Conservation (phyloP, 1,140 invertebrate species). For the Pseudobourletiella spinata region DNA sequence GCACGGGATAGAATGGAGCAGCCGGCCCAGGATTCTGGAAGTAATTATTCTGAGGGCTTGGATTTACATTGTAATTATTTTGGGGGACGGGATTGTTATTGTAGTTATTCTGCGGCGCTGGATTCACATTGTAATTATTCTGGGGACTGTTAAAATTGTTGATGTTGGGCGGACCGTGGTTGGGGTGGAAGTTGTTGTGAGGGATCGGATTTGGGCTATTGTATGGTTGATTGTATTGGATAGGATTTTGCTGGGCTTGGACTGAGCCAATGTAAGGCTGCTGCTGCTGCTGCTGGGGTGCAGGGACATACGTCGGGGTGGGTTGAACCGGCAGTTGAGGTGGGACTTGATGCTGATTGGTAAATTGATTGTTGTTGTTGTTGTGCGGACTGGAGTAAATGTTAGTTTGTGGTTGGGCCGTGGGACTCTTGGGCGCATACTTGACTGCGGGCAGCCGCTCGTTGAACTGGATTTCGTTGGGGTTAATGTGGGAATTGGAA, state of each 20-base stretch:
- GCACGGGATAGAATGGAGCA: too few species aligned
- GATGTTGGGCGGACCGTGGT: too few species aligned
- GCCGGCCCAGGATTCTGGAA: too few species aligned
- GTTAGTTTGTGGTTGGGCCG: background rate
- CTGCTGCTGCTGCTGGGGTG: background rate
- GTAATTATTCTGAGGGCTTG: too few species aligned
- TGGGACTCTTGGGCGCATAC: constrained; percentile 1
- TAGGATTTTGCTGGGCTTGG: too few species aligned
- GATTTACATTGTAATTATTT: too few species aligned
- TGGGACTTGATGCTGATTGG: background rate
- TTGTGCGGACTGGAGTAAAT: background rate
- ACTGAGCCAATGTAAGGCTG: too few species aligned
- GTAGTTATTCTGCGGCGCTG: background rate
- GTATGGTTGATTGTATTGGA: too few species aligned
- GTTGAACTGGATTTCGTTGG: constrained; percentile 4
- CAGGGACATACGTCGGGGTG: background rate
- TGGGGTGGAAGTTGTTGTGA: too few species aligned
- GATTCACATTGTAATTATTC: background rate
- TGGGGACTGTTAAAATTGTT: constrained; percentile 6
- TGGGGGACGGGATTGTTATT: background rate
- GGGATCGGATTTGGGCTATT: too few species aligned
- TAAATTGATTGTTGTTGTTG: background rate
- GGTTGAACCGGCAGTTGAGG: background rate
- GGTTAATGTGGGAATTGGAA: background rate
- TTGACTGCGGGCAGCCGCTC: background rate